Evolutionary conservation across 2,888 invertebrate genomes (phyloP), one percentile per base, ranked within the genome.

Genomic region (Sphecodes monilicornis): DNA sequence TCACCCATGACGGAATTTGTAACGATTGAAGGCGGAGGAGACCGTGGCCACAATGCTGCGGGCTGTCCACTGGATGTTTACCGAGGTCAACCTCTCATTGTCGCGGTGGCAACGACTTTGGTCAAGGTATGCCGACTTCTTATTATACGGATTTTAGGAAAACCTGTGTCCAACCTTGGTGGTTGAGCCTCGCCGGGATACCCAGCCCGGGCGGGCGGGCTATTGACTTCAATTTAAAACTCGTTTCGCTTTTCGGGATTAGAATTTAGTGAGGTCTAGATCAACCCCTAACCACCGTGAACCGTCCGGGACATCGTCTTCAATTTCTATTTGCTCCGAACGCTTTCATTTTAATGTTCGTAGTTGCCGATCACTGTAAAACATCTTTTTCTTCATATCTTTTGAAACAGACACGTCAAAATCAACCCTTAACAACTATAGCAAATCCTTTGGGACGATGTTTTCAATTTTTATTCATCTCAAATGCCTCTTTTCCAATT

Each of bases 61-160:
- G 82, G 72, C 85, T 79, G 86, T 70, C 90, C 84, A 70, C 86
- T 88, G 85, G 88, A 91, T 92, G 90, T 92, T 92, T 92, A 92
- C 92, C 89, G 88, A 90, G 87, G 87, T 84, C 82, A 85, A 88
- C 83, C 84, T 75, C 85, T 84, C 81, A 92, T 92, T 93, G 93
- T 92, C 82, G 73, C 54, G 75, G 70, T 57, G 78, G 78, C 74
- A 66, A 82, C 81, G 78, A 57, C 77, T 50, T 73, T 79, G 86
- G 79, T 72, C 84, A 74, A 80, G 72, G 81, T 68, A 46, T 54
- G 73, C 39, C 76, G 77, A 82, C 72, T 75, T 80, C 77, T 73
- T 50, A 36, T 82, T 82, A 69, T 78, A 75, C 78, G 82, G 74
- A 77, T 82, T 87, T 84, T 60, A 50, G 54, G 76, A 32, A 78